These are phyloP conservation scores for Siphamia tubifer DNA, from an alignment of 2,113 vertebrate genomes.

Conservation along the genomic window DNA sequence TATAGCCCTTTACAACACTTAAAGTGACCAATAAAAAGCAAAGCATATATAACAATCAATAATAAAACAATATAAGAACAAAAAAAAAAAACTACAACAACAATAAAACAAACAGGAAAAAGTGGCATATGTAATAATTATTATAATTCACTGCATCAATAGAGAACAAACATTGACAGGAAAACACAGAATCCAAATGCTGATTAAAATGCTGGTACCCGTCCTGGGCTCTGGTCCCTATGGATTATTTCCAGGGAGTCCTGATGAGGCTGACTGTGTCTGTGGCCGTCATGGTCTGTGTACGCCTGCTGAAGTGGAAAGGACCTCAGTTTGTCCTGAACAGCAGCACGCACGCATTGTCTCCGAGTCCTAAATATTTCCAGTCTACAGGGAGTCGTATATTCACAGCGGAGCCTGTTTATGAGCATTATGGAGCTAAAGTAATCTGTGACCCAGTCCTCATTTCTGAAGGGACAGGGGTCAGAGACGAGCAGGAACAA, in stretches of 20 bases:
- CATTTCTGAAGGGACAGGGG: conserved; percentile 4
- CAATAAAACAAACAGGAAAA: too few relatives aligned
- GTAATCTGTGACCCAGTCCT: conserved; percentile 14
- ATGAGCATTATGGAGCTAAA: conserved; percentile 8
- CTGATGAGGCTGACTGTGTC: background rate
- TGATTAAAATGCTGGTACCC: conserved; percentile 40
- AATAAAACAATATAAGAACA: too few relatives aligned
- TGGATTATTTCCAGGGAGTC: conserved; percentile 7
- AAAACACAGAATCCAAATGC: background rate
- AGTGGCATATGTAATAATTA: too few relatives aligned
- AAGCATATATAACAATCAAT: too few relatives aligned
- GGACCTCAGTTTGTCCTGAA: conserved; percentile 8
- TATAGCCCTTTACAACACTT: too few relatives aligned
- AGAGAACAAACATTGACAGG: too few relatives aligned
- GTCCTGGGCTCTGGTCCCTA: background rate
- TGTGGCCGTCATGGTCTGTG: background rate
- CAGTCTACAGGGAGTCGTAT: background rate
- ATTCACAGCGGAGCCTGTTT: conserved; percentile 7
- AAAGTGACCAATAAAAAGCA: too few relatives aligned
- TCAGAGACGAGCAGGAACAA: conserved; percentile 37
- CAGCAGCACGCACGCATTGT: background rate
- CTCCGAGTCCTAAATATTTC: background rate
- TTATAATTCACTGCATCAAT: too few relatives aligned
- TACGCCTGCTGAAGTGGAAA: background rate
- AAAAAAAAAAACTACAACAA: too few relatives aligned